Base-by-base conservation (phyloP, 2,888 invertebrate genomes). In the Sericinus montela region DNA sequence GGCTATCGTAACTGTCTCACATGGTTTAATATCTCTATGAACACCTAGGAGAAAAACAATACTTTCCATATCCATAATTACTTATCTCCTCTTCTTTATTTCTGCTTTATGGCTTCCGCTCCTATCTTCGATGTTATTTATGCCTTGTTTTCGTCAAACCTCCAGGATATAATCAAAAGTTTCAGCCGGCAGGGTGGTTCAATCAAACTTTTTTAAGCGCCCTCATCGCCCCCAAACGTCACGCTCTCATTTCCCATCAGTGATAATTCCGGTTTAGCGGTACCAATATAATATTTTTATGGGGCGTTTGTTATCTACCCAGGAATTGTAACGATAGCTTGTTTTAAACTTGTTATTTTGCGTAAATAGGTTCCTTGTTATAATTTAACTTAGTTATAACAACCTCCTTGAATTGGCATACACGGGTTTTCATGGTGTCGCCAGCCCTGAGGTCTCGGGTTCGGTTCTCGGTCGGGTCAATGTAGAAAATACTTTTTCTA, bases 181-280 rank as follows among this genome's bases (percentile, higher is more conserved):
- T 79, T 74, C 55, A 52, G 43, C 54, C 60, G 56, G 62, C 60
- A 63, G n/a, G 61, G 60, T 60, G 57, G 75, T 80, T 75, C 82
- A 85, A 87, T 85, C 86, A 84, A 87, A 86, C 84, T 86, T 87
- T 83, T 25, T 80, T 77, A 80, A 84, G 81, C 75, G 77, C 60
- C 59, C 67, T 19, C 65, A 54, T 57, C 58, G 57, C 67, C 64
- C 56, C 62, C 53, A 54, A 59, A 69, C 64, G 67, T 72, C 70
- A 68, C 64, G 68, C 28, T 63, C 60, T 44, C 19, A 49, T 62
- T 52, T 56, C 47, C 55, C 56, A 56, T 52, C 52, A 47, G 73
- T 70, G 67, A 80, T 82, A 74, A 79, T 75, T 75, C 65, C 69
- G 62, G 38, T 74, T 75, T 71, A 65, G 66, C 65, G 67, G 74